These are phyloP conservation scores for Circaetus gallicus DNA, from an alignment of 2,113 vertebrate genomes.

Conservation along the genomic window DNA sequence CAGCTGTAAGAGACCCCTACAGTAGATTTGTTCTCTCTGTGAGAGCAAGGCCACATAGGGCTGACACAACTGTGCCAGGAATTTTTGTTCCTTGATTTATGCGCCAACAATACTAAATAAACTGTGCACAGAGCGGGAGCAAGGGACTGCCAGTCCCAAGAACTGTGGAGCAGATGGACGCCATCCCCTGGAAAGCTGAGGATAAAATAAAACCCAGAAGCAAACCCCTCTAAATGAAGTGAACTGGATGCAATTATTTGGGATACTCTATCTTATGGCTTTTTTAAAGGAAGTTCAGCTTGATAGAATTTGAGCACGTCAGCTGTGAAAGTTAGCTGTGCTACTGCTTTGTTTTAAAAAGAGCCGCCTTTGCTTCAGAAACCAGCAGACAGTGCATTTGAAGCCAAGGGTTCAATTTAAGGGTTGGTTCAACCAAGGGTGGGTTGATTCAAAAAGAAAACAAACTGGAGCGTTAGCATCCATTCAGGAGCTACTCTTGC, in stretches of 20 bases:
- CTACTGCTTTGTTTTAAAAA: neutral
- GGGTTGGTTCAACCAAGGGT: neutral
- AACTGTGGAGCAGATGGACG: neutral
- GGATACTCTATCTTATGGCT: rapidly evolving
- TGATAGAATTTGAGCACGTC: neutral
- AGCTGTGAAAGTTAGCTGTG: neutral
- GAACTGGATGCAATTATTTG: neutral
- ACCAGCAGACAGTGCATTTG: neutral
- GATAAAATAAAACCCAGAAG: neutral
- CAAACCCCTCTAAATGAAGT: neutral
- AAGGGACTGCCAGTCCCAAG: neutral
- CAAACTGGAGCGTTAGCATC: too few species aligned
- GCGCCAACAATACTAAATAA: neutral
- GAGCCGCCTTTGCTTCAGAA: neutral
- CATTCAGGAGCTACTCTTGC: neutral
- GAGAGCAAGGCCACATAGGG: neutral
- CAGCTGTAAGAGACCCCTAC: neutral
- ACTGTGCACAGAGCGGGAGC: neutral
- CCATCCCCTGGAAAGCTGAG: neutral
- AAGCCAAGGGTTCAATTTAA: neutral
- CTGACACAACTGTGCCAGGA: neutral
- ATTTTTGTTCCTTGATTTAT: neutral
- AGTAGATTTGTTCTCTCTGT: neutral
- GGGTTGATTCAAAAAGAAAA: neutral
- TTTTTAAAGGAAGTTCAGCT: neutral